A percentile compares a stretch with the other conserved stretches of the same genome.
These are phyloP conservation scores for Drosophila yooni DNA, from an alignment of 2,888 invertebrate genomes.

Conservation along the genomic window DNA sequence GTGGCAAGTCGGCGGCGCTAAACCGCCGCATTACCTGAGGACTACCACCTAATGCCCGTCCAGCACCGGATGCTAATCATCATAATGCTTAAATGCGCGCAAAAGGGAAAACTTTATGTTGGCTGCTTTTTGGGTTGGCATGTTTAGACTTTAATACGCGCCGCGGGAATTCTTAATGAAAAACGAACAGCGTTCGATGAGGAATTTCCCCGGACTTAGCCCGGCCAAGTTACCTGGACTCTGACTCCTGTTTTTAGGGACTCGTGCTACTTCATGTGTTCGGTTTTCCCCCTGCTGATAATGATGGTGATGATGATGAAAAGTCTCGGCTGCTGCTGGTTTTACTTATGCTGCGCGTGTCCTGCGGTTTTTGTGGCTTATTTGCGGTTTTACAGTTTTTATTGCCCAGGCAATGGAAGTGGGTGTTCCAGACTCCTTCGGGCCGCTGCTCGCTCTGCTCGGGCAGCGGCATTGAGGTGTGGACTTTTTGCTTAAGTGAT, in stretches of 20 bases:
- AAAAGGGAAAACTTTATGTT: slow-evolving; percentile 59
- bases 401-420: slow-evolving; percentile 54
- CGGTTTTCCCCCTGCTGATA: slow-evolving; percentile 59
- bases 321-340: slow-evolving; percentile 28
- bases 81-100: slow-evolving; percentile 57
- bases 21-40: slow-evolving; percentile 51
- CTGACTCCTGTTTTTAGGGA: slow-evolving; percentile 23
- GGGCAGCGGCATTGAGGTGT: slow-evolving; percentile 60
- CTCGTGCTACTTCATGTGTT: slow-evolving; percentile 42
- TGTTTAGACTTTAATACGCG: slow-evolving; percentile 80
- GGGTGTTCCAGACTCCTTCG: slow-evolving; percentile 58
- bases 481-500: slow-evolving; percentile 65
- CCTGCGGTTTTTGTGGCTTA: slow-evolving; percentile 69
- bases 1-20: slow-evolving; percentile 62
- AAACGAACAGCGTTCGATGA: slow-evolving; percentile 45
- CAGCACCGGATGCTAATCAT: slow-evolving; percentile 75
- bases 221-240: slow-evolving; percentile 60
- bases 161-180: slow-evolving; percentile 80
- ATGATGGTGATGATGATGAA: slow-evolving; percentile 48
- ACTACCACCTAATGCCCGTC: slow-evolving; percentile 25
- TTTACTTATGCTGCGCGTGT: slow-evolving; percentile 67
- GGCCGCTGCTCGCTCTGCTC: not conserved
- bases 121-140: slow-evolving; percentile 66
- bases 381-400: slow-evolving; percentile 69
- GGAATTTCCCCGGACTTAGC: slow-evolving; percentile 63